Percentiles rank a stretch among this genome's conserved stretches.
These are phyloP conservation scores for Darevskia mixta DNA, from an alignment of 2,797 vertebrate genomes.

Conservation along the genomic window DNA sequence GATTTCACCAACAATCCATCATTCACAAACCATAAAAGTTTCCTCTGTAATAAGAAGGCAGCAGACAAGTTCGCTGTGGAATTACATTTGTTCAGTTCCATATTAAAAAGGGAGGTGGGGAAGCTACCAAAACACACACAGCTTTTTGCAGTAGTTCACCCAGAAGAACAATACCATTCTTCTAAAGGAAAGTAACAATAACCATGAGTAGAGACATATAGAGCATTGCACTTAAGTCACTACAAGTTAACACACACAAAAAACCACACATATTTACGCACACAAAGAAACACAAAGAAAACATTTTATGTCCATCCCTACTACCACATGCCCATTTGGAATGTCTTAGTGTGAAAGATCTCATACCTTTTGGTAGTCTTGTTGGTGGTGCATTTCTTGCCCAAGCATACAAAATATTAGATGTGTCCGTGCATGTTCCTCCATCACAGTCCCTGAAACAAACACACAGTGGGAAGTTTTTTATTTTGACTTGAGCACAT, in stretches of 20 bases:
- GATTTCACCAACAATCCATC: constrained; percentile 9
- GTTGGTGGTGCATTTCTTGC: constrained; percentile 94
- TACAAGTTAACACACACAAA: no score
- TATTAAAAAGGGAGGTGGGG: neutral
- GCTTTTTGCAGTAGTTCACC: neutral
- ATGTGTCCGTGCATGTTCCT: constrained; percentile 89
- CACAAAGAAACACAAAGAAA: no score
- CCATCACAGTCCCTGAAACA: constrained; percentile 92
- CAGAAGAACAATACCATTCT: neutral
- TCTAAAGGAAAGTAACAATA: neutral
- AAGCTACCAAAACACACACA: neutral
- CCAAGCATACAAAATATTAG: constrained; percentile 96
- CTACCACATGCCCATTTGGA: neutral
- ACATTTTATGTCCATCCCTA: neutral
- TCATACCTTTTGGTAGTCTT: constrained; percentile 90
- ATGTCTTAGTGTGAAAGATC: neutral
- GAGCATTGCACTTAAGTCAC: no score
- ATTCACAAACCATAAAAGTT: constrained; percentile 20
- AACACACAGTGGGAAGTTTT: constrained; percentile 26
- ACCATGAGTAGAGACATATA: neutral
- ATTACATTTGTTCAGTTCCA: neutral
- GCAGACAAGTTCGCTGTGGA: neutral
- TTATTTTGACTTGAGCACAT: neutral
- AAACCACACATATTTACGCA: no score
- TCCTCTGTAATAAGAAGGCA: constrained; percentile 37